A percentile compares a stretch with the other conserved stretches of the same genome.
Evolutionary conservation across 2,113 vertebrate genomes (phyloP).

Genomic region (Pituophis catenifer): DNA sequence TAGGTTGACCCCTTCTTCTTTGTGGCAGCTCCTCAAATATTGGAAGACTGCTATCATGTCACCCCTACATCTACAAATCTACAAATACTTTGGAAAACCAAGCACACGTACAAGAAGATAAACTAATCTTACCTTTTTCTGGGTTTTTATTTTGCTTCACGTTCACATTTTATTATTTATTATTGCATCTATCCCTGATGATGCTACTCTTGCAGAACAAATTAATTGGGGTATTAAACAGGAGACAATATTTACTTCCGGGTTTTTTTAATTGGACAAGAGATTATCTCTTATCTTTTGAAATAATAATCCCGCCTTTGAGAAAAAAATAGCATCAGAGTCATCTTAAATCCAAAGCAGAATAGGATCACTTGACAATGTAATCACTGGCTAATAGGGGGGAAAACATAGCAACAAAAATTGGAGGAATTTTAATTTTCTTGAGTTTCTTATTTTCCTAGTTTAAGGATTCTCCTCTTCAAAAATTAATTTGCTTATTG

Average conservation of each 20-base stretch:
- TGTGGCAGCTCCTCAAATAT: too few relatives aligned
- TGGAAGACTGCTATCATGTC: too few relatives aligned
- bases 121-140: too few relatives aligned
- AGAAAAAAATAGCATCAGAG: neutral
- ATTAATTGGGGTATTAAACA: conserved; percentile 46
- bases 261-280: conserved; percentile 50
- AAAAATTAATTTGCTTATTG: neutral
- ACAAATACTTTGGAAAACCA: too few relatives aligned
- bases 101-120: too few relatives aligned
- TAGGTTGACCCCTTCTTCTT: too few relatives aligned
- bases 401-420: neutral
- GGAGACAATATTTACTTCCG: conserved; percentile 39
- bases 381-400: conserved; percentile 1
- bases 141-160: too few relatives aligned
- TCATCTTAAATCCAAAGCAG: neutral
- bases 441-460: neutral
- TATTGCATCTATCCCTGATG: too few relatives aligned
- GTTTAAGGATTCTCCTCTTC: neutral
- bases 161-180: too few relatives aligned
- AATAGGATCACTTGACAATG: neutral
- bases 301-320: neutral
- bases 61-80: too few relatives aligned
- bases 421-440: neutral
- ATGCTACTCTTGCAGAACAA: neutral
- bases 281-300: conserved; percentile 47